Conservation (phyloP, 35 echinoderm and acorn worm species). For the Patiria miniata region DNA sequence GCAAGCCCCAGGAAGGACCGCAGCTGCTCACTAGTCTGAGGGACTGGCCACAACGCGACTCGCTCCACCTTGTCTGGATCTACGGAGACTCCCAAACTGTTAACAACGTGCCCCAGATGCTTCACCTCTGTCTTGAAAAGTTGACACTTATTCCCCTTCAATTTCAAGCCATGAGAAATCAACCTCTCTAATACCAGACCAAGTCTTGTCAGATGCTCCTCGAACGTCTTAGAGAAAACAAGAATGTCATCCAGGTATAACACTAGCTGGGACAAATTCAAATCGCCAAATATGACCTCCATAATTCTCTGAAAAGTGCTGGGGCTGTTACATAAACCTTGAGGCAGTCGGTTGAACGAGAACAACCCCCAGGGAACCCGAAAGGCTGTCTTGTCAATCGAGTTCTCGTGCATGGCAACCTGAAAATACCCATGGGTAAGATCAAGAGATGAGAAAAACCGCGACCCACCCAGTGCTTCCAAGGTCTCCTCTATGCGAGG, state of each 20-base stretch:
- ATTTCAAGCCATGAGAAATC: not conserved
- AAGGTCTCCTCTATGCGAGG: too few species aligned
- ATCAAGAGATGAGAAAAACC: not conserved
- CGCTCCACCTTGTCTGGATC: constrained; percentile 14
- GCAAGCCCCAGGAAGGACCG: constrained; percentile 4
- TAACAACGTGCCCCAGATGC: constrained; percentile 39
- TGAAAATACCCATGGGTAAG: constrained; percentile 34
- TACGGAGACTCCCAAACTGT: not conserved
- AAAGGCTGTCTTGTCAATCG: constrained; percentile 16
- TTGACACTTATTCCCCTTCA: constrained; percentile 50
- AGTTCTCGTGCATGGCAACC: not conserved
- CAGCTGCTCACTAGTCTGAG: not conserved
- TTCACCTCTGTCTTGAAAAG: constrained; percentile 18
- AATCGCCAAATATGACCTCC: not conserved
- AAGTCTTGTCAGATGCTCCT: constrained; percentile 25
- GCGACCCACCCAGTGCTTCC: constrained; percentile 6
- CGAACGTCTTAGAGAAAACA: constrained; percentile 23
- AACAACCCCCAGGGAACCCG: too few species aligned
- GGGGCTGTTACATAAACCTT: constrained; percentile 45
- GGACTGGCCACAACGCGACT: constrained; percentile 26
- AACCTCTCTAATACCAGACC: constrained; percentile 27
- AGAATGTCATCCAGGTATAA: too few species aligned
- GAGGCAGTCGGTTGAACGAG: not conserved
- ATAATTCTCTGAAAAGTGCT: too few species aligned
- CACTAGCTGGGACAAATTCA: constrained; percentile 32